Conservation (phyloP, 2,797 vertebrate species). For the Sebastes kiyomatsui region DNA sequence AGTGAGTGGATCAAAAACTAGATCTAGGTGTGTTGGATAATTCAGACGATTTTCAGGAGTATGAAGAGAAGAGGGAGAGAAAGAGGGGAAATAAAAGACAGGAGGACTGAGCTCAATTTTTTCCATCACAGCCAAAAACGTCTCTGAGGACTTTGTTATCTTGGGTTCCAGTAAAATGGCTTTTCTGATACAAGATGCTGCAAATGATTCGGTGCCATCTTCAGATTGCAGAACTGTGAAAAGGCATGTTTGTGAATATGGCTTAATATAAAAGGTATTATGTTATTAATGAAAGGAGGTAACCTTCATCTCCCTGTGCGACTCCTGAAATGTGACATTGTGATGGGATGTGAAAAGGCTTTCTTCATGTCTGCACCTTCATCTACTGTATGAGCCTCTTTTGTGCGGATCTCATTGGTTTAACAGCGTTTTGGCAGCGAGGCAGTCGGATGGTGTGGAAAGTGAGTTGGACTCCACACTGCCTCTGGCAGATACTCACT, state of each 20-base stretch:
- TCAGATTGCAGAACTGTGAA: conserved; percentile 23
- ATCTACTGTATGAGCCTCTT: conserved; percentile 31
- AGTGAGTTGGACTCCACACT: conserved; percentile 31
- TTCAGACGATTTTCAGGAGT: background rate
- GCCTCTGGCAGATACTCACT: conserved; percentile 33
- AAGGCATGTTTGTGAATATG: conserved; percentile 13
- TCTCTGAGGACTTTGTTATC: conserved; percentile 42
- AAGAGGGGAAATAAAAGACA: background rate
- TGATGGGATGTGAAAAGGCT: conserved; percentile 30
- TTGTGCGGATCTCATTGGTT: conserved; percentile 33
- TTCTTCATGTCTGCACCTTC: conserved; percentile 33
- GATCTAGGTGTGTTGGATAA: background rate
- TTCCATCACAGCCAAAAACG: conserved; percentile 24
- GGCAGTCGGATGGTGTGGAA: background rate
- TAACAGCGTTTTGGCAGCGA: conserved; percentile 34
- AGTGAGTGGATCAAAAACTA: background rate
- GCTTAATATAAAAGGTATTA: background rate
- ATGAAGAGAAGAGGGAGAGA: background rate
- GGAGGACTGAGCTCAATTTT: background rate
- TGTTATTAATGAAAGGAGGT: conserved; percentile 26
- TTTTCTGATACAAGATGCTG: conserved; percentile 16
- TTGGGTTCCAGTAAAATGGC: conserved; percentile 19
- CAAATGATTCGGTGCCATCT: conserved; percentile 8
- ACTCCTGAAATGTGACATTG: conserved; percentile 36
- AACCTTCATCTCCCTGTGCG: conserved; percentile 24